Conservation (phyloP, 2,888 invertebrate species). For the Agrotis ipsilon region DNA sequence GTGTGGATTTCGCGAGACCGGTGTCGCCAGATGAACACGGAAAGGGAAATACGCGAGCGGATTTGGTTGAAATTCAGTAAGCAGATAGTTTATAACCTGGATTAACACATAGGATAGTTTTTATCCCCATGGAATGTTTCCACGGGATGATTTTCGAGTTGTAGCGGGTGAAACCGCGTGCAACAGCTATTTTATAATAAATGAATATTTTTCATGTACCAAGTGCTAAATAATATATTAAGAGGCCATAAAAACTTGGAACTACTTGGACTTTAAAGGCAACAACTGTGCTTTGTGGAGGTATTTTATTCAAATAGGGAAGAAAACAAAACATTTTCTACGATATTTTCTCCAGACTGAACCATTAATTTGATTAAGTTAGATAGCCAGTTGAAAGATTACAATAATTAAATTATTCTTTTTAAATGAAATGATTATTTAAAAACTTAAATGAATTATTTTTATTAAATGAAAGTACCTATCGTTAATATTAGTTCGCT, state of each 20-base stretch:
- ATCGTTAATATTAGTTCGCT: neutral
- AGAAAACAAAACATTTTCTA: neutral
- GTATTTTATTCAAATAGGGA: neutral
- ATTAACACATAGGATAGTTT: too few species aligned
- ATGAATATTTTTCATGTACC: conserved; percentile 2
- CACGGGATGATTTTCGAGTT: too few species aligned
- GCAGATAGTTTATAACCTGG: too few species aligned
- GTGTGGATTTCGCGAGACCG: too few species aligned
- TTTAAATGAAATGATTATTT: too few species aligned
- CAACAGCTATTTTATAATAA: too few species aligned
- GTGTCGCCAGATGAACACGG: too few species aligned
- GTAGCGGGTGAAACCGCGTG: too few species aligned
- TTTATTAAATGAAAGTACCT: neutral
- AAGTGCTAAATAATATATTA: neutral
- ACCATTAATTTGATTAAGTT: conserved; percentile 8
- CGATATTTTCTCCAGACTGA: neutral
- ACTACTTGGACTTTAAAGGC: too few species aligned
- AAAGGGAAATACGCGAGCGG: too few species aligned
- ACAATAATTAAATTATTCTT: neutral
- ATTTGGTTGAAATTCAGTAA: too few species aligned
- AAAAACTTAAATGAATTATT: neutral
- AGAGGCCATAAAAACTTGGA: neutral
- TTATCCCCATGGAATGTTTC: too few species aligned
- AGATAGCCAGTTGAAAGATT: neutral
- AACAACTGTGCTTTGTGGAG: neutral